phyloP scores from a whole-genome alignment of 2,888 invertebrate genomes.

The Peribatodes rhomboidaria region DNA sequence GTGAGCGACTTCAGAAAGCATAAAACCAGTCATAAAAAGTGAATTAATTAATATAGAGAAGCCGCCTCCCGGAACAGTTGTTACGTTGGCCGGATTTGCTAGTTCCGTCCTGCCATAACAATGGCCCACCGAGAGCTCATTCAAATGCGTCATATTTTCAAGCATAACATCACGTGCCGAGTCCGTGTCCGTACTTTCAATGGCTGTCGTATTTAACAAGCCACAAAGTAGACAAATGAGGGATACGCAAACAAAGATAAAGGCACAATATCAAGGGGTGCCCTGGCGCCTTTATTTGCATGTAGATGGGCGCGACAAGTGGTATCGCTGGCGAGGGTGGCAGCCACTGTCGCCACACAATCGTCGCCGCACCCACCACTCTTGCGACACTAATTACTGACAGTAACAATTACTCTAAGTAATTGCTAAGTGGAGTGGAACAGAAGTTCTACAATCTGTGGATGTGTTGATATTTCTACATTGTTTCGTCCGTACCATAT shows the following conservation, averaged over 20 bases:
- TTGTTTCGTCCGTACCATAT: background rate
- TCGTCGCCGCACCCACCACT: conserved; percentile 46
- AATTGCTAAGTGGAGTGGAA: conserved; percentile 52
- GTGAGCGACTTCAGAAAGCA: background rate
- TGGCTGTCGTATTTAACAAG: conserved; percentile 53
- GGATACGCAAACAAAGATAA: conserved; percentile 67
- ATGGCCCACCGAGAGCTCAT: background rate
- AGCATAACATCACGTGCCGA: conserved; percentile 40
- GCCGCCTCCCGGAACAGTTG: background rate
- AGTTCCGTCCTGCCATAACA: conserved; percentile 11
- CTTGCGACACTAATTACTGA: conserved; percentile 65
- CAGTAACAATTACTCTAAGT: conserved; percentile 61
- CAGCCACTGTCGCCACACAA: conserved; percentile 51
- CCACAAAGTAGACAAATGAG: conserved; percentile 77
- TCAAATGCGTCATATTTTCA: conserved; percentile 21
- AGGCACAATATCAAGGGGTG: conserved; percentile 67
- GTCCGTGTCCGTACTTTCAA: conserved; percentile 36
- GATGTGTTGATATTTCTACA: background rate
- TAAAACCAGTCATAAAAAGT: too few species aligned
- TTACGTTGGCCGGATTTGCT: conserved; percentile 6
- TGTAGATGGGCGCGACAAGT: conserved; percentile 78
- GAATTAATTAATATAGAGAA: background rate
- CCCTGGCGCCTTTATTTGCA: conserved; percentile 75
- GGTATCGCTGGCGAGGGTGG: conserved; percentile 61
- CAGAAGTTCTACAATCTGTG: conserved; percentile 41